Percentiles rank a stretch among this genome's conserved stretches.
phyloP scores from a whole-genome alignment of 2,797 vertebrate genomes.

The Okamejei kenojei region DNA sequence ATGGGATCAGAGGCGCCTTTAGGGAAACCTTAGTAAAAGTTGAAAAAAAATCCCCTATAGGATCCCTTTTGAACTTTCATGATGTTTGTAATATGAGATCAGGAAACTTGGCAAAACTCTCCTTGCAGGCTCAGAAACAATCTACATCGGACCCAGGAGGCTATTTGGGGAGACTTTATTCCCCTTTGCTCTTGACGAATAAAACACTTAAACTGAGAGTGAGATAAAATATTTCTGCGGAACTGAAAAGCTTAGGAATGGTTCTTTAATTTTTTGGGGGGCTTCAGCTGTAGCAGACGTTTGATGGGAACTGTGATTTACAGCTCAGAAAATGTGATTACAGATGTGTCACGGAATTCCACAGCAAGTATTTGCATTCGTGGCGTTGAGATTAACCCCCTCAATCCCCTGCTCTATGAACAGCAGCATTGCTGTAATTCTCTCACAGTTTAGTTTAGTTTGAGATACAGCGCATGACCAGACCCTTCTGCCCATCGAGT shows the following conservation, averaged over 20 bases:
- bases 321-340: not conserved
- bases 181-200: not conserved
- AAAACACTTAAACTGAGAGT: not conserved
- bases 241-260: not conserved
- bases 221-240: not conserved
- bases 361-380: not conserved
- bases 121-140: not conserved
- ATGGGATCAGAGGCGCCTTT: not conserved
- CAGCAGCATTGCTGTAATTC: not conserved
- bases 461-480: too few relatives aligned
- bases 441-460: not conserved
- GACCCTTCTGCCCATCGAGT: too few relatives aligned
- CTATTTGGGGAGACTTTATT: not conserved
- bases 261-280: not conserved
- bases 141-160: not conserved
- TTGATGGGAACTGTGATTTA: conserved; percentile 1
- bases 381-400: not conserved
- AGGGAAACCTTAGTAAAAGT: not conserved
- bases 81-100: not conserved
- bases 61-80: not conserved
- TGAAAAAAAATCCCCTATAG: not conserved
- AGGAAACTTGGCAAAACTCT: not conserved
- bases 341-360: conserved; percentile 13
- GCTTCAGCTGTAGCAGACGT: not conserved
- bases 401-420: not conserved